Conservation (phyloP, 2,113 vertebrate species). For the Nyctereutes procyonoides region DNA sequence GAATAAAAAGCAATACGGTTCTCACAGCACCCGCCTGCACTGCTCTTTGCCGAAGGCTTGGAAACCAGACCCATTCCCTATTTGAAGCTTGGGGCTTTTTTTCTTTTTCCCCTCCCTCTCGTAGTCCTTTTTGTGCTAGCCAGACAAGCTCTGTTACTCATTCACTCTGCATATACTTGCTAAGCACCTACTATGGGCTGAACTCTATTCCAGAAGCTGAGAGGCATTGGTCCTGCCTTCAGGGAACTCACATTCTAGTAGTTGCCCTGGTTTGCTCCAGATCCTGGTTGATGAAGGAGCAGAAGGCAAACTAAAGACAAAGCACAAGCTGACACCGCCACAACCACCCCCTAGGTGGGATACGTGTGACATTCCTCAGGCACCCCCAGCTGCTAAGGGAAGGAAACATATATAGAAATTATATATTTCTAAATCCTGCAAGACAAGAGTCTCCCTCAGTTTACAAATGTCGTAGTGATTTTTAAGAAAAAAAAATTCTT, state of each 20-base stretch:
- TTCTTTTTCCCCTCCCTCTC: too few relatives aligned
- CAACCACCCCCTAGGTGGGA: not conserved
- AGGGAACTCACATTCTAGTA: not conserved
- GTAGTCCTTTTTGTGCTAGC: not conserved
- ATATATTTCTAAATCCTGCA: too few relatives aligned
- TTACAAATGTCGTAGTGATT: not conserved
- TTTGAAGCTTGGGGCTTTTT: not conserved
- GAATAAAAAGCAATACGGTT: slow-evolving; percentile 63
- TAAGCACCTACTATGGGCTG: not conserved
- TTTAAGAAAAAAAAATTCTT: not conserved
- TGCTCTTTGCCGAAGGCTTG: not conserved
- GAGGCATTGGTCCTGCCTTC: not conserved
- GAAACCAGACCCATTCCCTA: not conserved
- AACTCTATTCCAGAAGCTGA: not conserved
- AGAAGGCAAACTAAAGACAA: not conserved
- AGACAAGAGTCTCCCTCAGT: not conserved
- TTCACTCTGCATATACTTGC: not conserved
- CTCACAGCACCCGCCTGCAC: slow-evolving; percentile 55
- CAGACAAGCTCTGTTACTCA: not conserved
- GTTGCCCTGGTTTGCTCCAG: not conserved
- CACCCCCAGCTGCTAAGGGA: not conserved
- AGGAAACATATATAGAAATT: not conserved
- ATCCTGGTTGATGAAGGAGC: not conserved
- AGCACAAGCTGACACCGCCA: not conserved
- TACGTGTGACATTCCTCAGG: not conserved